These are phyloP conservation scores for Ischnura elegans DNA, from an alignment of 2,888 invertebrate species.

Conservation along the genomic window DNA sequence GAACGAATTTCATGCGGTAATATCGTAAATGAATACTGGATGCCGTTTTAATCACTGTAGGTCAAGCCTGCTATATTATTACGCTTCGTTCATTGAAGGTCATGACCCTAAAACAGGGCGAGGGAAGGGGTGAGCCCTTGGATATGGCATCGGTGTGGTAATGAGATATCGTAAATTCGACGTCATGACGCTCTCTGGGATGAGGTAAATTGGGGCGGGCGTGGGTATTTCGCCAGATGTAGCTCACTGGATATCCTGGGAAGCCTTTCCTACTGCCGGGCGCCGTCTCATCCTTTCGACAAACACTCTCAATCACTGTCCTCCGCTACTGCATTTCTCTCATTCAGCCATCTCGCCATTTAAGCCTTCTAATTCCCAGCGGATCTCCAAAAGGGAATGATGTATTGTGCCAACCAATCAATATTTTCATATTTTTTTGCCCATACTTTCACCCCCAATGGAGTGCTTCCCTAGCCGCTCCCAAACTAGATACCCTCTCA, in stretches of 20 bases:
- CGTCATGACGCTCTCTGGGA: background rate
- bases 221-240: background rate
- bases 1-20: too few species aligned
- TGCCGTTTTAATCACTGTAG: too few species aligned
- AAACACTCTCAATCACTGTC: background rate
- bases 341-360: background rate
- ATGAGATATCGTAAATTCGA: background rate
- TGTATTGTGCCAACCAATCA: background rate
- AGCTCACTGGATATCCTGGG: background rate
- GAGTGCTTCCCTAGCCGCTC: background rate
- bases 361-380: background rate
- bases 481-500: background rate
- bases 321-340: background rate
- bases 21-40: too few species aligned
- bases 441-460: background rate
- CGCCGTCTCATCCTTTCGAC: background rate
- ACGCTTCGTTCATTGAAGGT: background rate
- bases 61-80: background rate
- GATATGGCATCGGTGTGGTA: background rate
- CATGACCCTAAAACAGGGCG: background rate
- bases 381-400: background rate
- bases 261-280: background rate
- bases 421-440: background rate
- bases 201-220: background rate
- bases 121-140: background rate